A percentile compares a stretch with the other conserved stretches of the same genome.
These are phyloP conservation scores for Pristiophorus japonicus DNA, from an alignment of 2,113 vertebrate species.

Conservation along the genomic window DNA sequence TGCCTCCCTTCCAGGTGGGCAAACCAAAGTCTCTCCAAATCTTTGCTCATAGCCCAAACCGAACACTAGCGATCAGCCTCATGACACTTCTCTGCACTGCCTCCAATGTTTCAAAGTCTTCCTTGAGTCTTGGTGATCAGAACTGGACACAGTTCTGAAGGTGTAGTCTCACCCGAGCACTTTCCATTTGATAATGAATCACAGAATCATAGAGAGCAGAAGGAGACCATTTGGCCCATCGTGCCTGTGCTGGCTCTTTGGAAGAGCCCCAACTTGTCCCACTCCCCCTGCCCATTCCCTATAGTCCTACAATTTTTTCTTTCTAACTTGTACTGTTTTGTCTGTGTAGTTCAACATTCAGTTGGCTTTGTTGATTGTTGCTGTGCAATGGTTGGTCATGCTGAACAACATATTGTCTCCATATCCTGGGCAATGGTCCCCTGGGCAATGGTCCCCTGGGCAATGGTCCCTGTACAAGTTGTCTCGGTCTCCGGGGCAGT, in stretches of 20 bases:
- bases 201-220: background rate
- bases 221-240: background rate
- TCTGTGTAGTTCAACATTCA: background rate
- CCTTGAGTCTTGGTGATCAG: background rate
- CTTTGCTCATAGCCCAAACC: background rate
- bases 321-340: background rate
- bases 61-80: background rate
- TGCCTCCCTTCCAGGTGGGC: background rate
- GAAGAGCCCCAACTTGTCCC: background rate
- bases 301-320: background rate
- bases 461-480: no score
- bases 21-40: background rate
- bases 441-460: no score
- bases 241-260: background rate
- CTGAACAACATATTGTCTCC: background rate
- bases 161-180: background rate
- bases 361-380: background rate
- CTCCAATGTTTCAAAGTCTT: background rate
- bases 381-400: background rate
- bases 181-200: background rate
- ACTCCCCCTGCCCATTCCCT: background rate
- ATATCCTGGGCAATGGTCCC: no score
- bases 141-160: background rate
- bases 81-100: background rate
- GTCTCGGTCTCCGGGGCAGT: no score